These are phyloP conservation scores for Phataginus tricuspis DNA, from an alignment of 2,797 vertebrate species.

Conservation along the genomic window DNA sequence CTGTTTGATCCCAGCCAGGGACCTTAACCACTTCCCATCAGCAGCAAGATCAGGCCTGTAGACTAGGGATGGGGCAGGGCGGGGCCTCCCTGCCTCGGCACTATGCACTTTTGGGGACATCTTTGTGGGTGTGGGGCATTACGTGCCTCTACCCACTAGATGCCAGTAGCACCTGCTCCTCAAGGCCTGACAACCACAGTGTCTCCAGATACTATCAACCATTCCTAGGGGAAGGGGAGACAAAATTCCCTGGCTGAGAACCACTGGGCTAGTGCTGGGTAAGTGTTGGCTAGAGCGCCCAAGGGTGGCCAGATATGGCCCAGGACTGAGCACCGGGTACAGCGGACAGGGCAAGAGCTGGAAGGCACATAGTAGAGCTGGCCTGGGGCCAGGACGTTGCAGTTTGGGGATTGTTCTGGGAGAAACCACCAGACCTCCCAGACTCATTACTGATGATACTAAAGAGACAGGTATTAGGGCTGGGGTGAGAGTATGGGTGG, in stretches of 20 bases:
- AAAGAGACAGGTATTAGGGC: background rate
- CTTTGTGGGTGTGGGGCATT: background rate
- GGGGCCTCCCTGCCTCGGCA: background rate
- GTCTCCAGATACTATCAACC: background rate
- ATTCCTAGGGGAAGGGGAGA: background rate
- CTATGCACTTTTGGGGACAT: accelerated
- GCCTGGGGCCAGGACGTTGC: background rate
- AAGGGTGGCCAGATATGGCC: background rate
- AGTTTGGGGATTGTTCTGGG: background rate
- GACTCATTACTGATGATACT: background rate
- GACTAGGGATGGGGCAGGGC: background rate
- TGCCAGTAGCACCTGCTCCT: background rate
- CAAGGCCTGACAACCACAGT: background rate
- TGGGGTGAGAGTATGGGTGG: background rate
- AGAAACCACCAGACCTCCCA: background rate
- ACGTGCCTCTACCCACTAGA: background rate
- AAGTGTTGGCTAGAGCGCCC: background rate
- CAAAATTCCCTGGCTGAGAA: background rate
- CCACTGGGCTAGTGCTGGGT: background rate
- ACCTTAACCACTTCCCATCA: too few species aligned
- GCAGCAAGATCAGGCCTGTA: background rate
- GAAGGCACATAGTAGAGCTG: background rate
- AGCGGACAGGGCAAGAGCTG: background rate
- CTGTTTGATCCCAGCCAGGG: background rate
- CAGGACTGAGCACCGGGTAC: background rate